Percentiles rank a stretch among this genome's conserved stretches.
phyloP scores from a whole-genome alignment of 2,797 vertebrate species.

The Tauraco hartlaubi region DNA sequence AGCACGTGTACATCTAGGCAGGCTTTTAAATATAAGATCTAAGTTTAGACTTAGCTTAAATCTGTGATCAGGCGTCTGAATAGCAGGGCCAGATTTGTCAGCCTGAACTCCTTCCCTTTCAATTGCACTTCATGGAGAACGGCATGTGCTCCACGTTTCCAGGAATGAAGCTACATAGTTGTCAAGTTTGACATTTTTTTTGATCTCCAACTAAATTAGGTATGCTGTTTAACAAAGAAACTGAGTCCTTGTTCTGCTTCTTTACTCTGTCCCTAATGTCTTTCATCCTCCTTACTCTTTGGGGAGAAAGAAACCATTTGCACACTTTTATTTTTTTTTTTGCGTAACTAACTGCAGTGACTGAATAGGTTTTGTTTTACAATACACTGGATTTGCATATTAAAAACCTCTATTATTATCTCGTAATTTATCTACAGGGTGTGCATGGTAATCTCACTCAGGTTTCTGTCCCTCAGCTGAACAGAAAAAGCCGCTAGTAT shows the following conservation, averaged over 20 bases:
- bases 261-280: background rate
- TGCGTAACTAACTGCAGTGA: background rate
- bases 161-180: background rate
- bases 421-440: background rate
- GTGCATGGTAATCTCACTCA: background rate
- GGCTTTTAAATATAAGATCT: background rate
- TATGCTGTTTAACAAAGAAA: background rate
- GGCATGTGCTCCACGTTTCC: background rate
- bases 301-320: background rate
- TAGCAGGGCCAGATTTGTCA: background rate
- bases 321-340: background rate
- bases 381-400: background rate
- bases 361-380: background rate
- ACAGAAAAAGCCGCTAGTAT: background rate
- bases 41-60: background rate
- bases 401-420: background rate
- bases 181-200: background rate
- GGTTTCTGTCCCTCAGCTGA: background rate
- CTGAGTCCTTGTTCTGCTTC: background rate
- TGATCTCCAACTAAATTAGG: background rate
- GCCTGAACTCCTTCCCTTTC: background rate
- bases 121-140: background rate
- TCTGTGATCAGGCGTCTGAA: background rate
- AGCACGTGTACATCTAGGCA: background rate
- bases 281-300: background rate